Evolutionary conservation across 2,113 vertebrate genomes (phyloP), one percentile per base, ranked within the genome.

Genomic region (Salvelinus sp.): DNA sequence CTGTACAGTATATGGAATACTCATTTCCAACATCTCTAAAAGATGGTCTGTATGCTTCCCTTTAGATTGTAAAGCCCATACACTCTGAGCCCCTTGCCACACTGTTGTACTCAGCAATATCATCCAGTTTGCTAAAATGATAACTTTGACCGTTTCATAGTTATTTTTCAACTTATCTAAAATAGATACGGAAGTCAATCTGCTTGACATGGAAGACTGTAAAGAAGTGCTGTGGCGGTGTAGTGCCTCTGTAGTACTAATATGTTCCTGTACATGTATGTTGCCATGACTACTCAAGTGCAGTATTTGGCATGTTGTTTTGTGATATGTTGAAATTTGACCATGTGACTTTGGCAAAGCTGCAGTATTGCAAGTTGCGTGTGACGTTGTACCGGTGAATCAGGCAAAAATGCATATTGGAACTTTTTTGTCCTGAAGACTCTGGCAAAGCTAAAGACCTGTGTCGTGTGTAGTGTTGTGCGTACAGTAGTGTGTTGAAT

Each of bases 221-320:
- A 16, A 18, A 14, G 10, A 54, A 54, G 16, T 18, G 16, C 38
- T 12, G 38, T 12, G 38, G 38, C 9, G 9, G 38, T 12, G 38
- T 9, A 12, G 38, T 44, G 38, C 38, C 50, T 16, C 14, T 16
- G 16, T 54, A 54, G 16, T 54, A 18, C 50, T 54, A 54, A 54
- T 18, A 54, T 54, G 14, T 54, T 54, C 50, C 50, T 54, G 50
- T 54, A 18, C 50, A 54, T 54, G 50, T 18, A 54, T 54, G 50
- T 54, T 86, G 84, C 87, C 84, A 74, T 76, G 72, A 77, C 81
- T 69, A 79, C 80, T 84, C 63, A 78, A 76, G 70, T 81, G 77
- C 76, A 83, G 73, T 74, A 69, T 72, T 73, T 65, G 69, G 78
- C 73, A 74, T 82, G 82, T 82, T 76, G 71, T 54, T 14, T 54